Evolutionary conservation across 2,888 invertebrate genomes (phyloP).

Genomic region (Acleris cristana): DNA sequence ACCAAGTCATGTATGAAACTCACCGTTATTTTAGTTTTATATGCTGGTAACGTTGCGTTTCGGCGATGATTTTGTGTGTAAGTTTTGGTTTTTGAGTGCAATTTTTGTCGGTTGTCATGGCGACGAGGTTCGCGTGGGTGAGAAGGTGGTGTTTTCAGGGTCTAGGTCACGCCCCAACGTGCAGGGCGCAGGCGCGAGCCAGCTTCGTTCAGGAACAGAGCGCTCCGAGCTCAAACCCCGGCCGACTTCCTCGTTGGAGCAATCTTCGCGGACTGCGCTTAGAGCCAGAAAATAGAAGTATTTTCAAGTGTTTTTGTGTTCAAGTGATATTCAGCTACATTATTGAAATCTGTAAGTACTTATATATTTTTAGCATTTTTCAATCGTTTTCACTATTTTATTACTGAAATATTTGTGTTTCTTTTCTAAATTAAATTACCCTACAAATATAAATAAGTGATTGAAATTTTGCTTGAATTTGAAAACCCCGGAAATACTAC

Average conservation of each 20-base stretch:
- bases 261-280: slow-evolving; percentile 40
- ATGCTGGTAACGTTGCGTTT: slow-evolving; percentile 34
- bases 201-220: slow-evolving; percentile 54
- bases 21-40: slow-evolving; percentile 9
- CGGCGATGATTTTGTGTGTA: slow-evolving; percentile 49
- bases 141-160: slow-evolving; percentile 79
- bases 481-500: not conserved
- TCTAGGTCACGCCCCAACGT: slow-evolving; percentile 82
- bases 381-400: not conserved
- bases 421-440: not conserved
- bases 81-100: slow-evolving; percentile 41
- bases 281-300: not conserved
- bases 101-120: slow-evolving; percentile 61
- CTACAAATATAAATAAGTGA: not conserved
- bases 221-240: slow-evolving; percentile 52
- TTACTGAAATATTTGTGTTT: not conserved
- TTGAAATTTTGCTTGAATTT: not conserved
- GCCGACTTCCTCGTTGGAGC: slow-evolving; percentile 60
- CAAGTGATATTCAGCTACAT: slow-evolving; percentile 5
- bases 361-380: too few relatives aligned
- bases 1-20: slow-evolving; percentile 22
- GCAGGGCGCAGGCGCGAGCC: slow-evolving; percentile 69
- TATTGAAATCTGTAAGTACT: not conserved
- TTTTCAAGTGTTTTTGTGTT: slow-evolving; percentile 4
- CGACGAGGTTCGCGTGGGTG: slow-evolving; percentile 69